phyloP scores from a whole-genome alignment of 2,888 invertebrate species.

The Seira ritae region DNA sequence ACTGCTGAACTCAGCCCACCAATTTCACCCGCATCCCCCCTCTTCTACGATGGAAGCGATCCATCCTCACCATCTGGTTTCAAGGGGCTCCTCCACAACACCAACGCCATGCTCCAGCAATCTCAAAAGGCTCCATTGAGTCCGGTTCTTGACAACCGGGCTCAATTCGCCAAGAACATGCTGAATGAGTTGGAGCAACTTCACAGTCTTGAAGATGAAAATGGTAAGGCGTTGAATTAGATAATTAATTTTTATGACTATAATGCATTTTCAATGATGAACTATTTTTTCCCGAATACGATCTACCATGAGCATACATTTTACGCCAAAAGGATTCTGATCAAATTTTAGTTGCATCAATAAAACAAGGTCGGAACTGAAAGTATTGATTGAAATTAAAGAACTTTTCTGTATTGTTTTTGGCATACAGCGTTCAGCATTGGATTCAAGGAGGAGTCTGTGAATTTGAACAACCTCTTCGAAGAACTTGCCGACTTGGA shows the following conservation, averaged over 20 bases:
- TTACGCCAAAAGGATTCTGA: constrained; percentile 66
- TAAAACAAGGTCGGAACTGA: not conserved
- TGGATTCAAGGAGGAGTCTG: constrained; percentile 63
- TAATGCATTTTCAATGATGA: too few species aligned
- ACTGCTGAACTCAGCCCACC: constrained; percentile 72
- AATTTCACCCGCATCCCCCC: constrained; percentile 64
- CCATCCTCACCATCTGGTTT: constrained; percentile 58
- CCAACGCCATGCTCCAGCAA: constrained; percentile 16
- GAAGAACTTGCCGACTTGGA: constrained; percentile 68
- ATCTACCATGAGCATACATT: constrained; percentile 43
- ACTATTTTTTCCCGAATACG: constrained; percentile 61
- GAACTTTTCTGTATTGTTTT: not conserved
- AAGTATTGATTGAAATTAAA: constrained; percentile 2
- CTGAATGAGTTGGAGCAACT: constrained; percentile 60
- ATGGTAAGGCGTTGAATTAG: too few species aligned
- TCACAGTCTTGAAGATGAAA: constrained; percentile 31
- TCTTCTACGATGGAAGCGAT: constrained; percentile 46
- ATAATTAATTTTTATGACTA: too few species aligned
- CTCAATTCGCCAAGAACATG: constrained; percentile 61
- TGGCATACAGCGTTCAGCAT: constrained; percentile 46
- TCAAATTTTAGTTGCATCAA: too few species aligned
- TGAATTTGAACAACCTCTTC: constrained; percentile 65
- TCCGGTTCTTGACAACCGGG: constrained; percentile 48
- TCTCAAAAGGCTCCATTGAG: constrained; percentile 32
- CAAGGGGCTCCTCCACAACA: constrained; percentile 47